Base-by-base conservation (phyloP, 2,113 vertebrate species). In the Leptocoma aspasia region DNA sequence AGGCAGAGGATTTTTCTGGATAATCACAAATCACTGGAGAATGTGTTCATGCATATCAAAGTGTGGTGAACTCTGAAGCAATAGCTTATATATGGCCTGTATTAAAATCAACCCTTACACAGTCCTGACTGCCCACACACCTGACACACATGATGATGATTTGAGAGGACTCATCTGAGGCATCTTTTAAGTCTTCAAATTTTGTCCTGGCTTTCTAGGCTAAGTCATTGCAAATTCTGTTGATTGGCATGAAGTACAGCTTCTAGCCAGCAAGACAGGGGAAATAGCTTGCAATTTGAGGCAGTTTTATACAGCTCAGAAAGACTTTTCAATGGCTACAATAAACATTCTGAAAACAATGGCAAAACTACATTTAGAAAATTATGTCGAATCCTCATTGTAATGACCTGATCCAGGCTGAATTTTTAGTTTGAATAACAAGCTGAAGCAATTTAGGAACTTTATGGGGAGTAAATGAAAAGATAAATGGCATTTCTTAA, bases 341-440 rank as follows among this genome's bases (percentile, higher is more conserved):
- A 86, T 92, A 95, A 92, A 65, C 21, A 44, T 83, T 86, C 80
- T 86, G 72, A 71, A 83, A 95, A 90, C 52, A 92, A 89, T 71
- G 91, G 41, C 18, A 88, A 91, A 90, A 52, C n/a, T 54, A 27
- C 31, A 8, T 75, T 81, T 75, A 92, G 77, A 86, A 84, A 89
- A 84, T 68, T 56, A 73, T 92, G 65, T 53, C 52, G 92, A 60
- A 86, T 6, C 24, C 78, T 91, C 60, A 54, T 41, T 53, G 8
- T 78, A 79, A 94, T 49, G 72, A 60, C 44, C 30, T 37, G n/a
- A 79, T 79, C 41, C 15, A 33, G 61, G 24, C 64, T 92, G 82
- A 88, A 63, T 83, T 93, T 93, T 95, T 52, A 83, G 63, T 94
- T 92, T 92, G 94, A 95, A 92, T 86, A 94, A 90, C 63, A 89